phyloP scores from a whole-genome alignment of 2,797 vertebrate genomes.

The Melanotaenia boesemani region DNA sequence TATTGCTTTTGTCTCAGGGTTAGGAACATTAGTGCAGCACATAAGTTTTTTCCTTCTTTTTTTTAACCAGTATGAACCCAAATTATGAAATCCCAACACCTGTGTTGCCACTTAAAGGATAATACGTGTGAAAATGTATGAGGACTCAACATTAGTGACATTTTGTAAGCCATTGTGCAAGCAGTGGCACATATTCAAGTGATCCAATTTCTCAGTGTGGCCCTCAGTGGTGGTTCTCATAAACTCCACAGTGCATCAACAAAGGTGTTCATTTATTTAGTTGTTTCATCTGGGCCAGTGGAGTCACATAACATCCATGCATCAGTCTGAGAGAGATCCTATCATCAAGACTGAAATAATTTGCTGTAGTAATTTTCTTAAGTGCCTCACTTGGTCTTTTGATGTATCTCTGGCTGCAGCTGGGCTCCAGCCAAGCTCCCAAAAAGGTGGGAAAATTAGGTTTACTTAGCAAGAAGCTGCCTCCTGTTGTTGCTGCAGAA shows the following conservation, averaged over 20 bases:
- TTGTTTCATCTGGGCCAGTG: conserved; percentile 14
- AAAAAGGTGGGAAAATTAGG: conserved; percentile 25
- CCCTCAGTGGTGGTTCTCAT: not conserved
- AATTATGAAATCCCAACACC: not conserved
- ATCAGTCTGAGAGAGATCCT: conserved; percentile 35
- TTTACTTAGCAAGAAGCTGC: conserved; percentile 7
- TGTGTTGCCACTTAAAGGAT: not conserved
- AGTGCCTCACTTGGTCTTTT: conserved; percentile 57
- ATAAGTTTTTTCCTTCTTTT: too few species aligned
- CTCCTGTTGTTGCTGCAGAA: conserved; percentile 1
- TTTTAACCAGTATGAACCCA: too few species aligned
- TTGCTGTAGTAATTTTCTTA: conserved; percentile 38
- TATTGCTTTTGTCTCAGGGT: not conserved
- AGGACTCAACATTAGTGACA: not conserved
- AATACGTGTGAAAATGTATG: not conserved
- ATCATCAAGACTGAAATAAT: conserved; percentile 57
- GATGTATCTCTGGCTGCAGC: conserved; percentile 54
- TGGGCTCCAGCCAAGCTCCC: conserved; percentile 35
- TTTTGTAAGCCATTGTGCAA: not conserved
- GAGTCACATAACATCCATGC: conserved; percentile 8
- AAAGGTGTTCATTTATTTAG: not conserved
- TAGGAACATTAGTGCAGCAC: too few species aligned
- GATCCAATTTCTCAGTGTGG: not conserved
- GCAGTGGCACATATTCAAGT: not conserved
- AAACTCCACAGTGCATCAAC: not conserved